Base-by-base conservation (phyloP, 2,888 invertebrate species). In the Xestia sexstrigata region DNA sequence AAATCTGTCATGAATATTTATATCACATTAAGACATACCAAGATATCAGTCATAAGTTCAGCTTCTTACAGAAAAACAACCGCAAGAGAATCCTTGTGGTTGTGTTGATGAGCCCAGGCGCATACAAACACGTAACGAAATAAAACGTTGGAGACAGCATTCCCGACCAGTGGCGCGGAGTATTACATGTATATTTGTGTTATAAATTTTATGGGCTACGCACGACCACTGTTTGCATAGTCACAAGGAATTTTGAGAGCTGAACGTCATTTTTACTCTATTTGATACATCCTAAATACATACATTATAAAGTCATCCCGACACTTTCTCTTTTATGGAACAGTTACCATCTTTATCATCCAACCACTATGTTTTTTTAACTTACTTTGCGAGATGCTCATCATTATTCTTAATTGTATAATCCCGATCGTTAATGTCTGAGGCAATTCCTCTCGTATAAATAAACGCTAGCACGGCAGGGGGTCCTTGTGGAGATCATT, bases 141-240 rank as follows among this genome's bases (percentile, higher is more conserved):
- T 92, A 93, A 93, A 93, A 94, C 91, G 89, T 86, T 87, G 88
- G 85, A 89, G 93, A 92, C 93, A 88, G 90, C 94, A 95, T 95
- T 95, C 94, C 93, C 93, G 93, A 89, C 92, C 90, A 91, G 90
- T 89, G 89, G 88, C 84, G 89, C 90, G 85, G 85, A 85, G 89
- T 91, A 91, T 91, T 87, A 86, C 84, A 84, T 81, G 80, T 88
- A 89, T 93, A 92, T 95, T 94, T 95, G 93, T 92, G 92, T 94
- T 94, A 95, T 95, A 95, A 89, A 94, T 94, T 94, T 94, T 90
- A 94, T 92, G 93, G 91, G 90, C 90, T 90, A 91, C 91, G 93
- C 88, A 93, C 81, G 83, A 79, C 93, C 92, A 93, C 92, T 95
- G 95, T 95, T 95, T 95, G 93, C 92, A 89, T 91, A 93, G 92